Evolutionary conservation across 2,888 invertebrate species (phyloP), one percentile per base, ranked within the genome.

Genomic region (Stenichneumon culpator): DNA sequence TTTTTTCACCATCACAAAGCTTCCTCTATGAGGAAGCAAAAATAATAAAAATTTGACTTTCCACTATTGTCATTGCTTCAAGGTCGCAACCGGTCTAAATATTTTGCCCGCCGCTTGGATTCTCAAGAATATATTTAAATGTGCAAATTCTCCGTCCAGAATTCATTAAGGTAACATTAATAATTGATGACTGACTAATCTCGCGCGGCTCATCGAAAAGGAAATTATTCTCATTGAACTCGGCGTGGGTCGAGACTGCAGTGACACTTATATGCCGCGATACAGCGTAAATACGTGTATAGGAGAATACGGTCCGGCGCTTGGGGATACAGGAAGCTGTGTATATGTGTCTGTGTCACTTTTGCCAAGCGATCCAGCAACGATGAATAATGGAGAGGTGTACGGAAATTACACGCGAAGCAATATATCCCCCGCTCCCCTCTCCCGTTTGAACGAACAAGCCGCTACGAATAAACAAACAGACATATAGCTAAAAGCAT

Each of bases 391-490:
- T 75, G 75, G 75, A 75, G 47, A 22, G 3, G 36, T 22, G 9
- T 11, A 52, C 52, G 75, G 75, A 77, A 77, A 77, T 77, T 54
- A 77, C 75, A 54, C 44, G 50, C n/a, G 75, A 19, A 77, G 39
- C 75, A 65, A 75, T 63, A 52, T 63, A 63, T 74, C 47, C 74
- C 11, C 39, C 36, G 3, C 36, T 0, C 39, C 39, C 39, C 7
- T 6, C 47, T 6, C 19, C 16, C 14, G 28, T 74, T 74, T 74
- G 47, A 47, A 32, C 47, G 63, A 19, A 75, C 52, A 22, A 75
- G 52, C 19, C 32, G 65, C 65, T 16, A 36, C 36, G 65, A 36
- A 67, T 77, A 77, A 67, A 52, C 39, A 50, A 32, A 65, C 47
- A 50, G 11, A 14, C 32, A 32, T n/a, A 28, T 60, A 57, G 22